Base-by-base conservation (phyloP, 1,140 invertebrate genomes). In the Magallana ariakensis region DNA sequence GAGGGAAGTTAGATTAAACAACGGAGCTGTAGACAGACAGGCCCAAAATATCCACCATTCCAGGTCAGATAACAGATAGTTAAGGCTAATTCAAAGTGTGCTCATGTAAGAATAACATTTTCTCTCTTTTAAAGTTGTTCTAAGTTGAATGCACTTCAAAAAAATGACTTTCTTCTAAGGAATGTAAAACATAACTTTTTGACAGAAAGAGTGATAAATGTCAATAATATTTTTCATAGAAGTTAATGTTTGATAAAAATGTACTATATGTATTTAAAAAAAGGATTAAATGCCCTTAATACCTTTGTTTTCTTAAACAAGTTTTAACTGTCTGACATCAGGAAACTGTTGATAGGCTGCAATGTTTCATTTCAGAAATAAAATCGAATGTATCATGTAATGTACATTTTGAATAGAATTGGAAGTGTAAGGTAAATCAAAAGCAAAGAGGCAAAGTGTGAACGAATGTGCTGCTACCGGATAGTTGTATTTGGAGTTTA, bases 391-490 rank as follows among this genome's bases (percentile, higher is more conserved):
- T 75, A 22, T 75, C 66, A 70, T 70, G 11, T 70, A 70, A 19
- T 70, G 62, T 70, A 70, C 62, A 70, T 75, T 75, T 75, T 75
- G 66, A 75, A 75, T 75, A 75, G 66, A 75, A 75, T 22, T 75
- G 66, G 66, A 75, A 26, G 22, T 46, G 22, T 75, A 75, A 75
- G 66, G 66, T 75, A 75, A 75, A 33, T 13, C 22, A 75, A 75
- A 33, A 26, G 66, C 33, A 46, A 46, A 46, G 33, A 5, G 33
- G 33, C 33, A 46, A 13, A 75, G 66, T 46, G 66, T 75, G 66
- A 11, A 46, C 58, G n/a, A 60, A 75, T 1, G 22, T 75, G 66
- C 66, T 75, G 33, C 66, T 8, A 62, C 19, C 22, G 22, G 22
- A 13, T 75, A 75, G 66, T 33, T 75, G 66, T 75, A 75, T 10